phyloP scores from a whole-genome alignment of 2,797 vertebrate species.

The Spea hammondii region DNA sequence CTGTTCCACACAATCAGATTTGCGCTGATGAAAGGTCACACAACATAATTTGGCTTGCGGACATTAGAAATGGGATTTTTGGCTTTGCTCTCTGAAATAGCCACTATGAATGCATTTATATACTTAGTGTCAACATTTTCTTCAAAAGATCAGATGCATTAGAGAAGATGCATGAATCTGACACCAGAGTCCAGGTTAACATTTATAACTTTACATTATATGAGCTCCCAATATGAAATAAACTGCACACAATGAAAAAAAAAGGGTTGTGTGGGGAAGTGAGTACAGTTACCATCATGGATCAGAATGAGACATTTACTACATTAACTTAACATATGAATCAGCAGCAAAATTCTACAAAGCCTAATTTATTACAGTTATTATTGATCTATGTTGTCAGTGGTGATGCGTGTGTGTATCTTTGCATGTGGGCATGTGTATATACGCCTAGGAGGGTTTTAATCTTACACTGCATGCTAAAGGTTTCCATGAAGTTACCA shows the following conservation, averaged over 20 bases:
- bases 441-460: no score
- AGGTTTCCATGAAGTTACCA: no score
- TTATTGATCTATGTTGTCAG: no score
- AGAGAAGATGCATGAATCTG: slow-evolving; percentile 22
- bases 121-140: slow-evolving; percentile 35
- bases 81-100: slow-evolving; percentile 32
- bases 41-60: slow-evolving; percentile 43
- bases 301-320: background rate
- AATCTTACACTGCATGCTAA: no score
- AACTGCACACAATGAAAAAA: background rate
- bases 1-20: slow-evolving; percentile 50
- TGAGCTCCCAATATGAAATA: background rate
- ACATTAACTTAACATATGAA: background rate
- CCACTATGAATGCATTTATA: slow-evolving; percentile 42
- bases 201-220: background rate
- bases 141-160: slow-evolving; percentile 13
- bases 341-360: no score
- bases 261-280: background rate
- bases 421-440: no score
- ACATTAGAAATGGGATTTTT: slow-evolving; percentile 43
- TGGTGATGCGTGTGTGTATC: no score
- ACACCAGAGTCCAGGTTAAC: slow-evolving; percentile 13
- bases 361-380: no score
- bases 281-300: background rate
- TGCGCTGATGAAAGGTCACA: slow-evolving; percentile 45